Evolutionary conservation across 2,113 vertebrate species (phyloP).

Genomic region (Drymodes brunneopygia): DNA sequence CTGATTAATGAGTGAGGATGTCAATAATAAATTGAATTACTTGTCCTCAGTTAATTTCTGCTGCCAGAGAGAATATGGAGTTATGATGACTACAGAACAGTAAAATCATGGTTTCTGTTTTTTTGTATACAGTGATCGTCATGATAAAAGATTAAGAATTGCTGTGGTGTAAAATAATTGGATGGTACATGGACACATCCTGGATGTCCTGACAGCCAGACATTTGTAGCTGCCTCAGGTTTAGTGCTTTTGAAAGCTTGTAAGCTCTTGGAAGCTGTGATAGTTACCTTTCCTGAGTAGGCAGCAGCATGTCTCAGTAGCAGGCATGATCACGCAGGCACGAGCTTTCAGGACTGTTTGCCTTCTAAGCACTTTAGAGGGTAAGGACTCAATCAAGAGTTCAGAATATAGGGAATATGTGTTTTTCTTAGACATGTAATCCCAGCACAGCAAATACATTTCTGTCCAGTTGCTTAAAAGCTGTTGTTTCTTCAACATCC

Average conservation of each 20-base stretch:
- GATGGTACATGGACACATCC: neutral
- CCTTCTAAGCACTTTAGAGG: neutral
- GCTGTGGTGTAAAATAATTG: neutral
- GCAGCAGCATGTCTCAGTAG: neutral
- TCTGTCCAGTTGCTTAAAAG: neutral
- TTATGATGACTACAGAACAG: neutral
- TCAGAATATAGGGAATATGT: neutral
- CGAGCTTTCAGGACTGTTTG: neutral
- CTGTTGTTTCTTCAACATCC: neutral
- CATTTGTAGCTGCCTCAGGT: neutral
- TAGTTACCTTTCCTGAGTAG: neutral
- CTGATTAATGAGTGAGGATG: neutral
- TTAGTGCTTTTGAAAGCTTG: neutral
- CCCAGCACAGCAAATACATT: neutral
- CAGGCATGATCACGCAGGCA: neutral
- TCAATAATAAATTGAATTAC: neutral
- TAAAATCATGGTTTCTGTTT: neutral
- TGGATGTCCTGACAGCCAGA: neutral
- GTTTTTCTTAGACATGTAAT: neutral
- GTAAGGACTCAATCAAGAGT: neutral
- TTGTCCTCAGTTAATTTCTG: neutral
- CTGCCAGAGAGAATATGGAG: neutral
- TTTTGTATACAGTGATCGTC: neutral
- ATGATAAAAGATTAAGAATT: neutral
- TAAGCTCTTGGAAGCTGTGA: neutral